A percentile compares a stretch with the other conserved stretches of the same genome.
These are phyloP conservation scores for Todiramphus chloris DNA, from an alignment of 2,113 vertebrate genomes.

Conservation along the genomic window DNA sequence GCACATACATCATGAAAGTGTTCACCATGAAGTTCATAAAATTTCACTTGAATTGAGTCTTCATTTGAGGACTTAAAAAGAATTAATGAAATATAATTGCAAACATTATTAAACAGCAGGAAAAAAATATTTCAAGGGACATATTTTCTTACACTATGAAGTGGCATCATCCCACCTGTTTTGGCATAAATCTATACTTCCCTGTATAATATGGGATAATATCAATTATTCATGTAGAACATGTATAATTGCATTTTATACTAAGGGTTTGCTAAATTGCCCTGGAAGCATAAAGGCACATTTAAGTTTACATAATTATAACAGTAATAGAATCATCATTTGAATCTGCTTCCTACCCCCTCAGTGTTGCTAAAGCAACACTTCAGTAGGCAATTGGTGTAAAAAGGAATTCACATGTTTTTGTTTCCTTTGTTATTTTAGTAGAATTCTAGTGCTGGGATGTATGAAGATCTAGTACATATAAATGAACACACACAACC, in stretches of 20 bases:
- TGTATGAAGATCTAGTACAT: neutral
- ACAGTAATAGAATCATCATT: neutral
- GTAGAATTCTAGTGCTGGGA: neutral
- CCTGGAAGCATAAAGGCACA: neutral
- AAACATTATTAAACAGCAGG: neutral
- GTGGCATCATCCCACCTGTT: neutral
- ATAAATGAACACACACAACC: neutral
- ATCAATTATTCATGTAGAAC: neutral
- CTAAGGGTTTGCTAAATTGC: neutral
- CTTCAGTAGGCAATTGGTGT: neutral
- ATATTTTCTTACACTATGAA: neutral
- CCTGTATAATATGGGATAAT: neutral
- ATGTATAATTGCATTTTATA: neutral
- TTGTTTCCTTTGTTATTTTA: neutral
- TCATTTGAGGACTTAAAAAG: neutral
- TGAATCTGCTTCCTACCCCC: neutral
- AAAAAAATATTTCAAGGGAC: rapidly evolving
- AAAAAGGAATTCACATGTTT: neutral
- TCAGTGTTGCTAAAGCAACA: neutral
- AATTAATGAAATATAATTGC: neutral
- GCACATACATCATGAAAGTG: too few relatives aligned
- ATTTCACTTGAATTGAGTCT: neutral
- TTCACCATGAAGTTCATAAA: neutral
- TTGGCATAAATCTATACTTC: neutral
- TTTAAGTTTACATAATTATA: neutral